Evolutionary conservation across 2,113 vertebrate species (phyloP), one percentile per base, ranked within the genome.

Genomic region (Colius striatus): DNA sequence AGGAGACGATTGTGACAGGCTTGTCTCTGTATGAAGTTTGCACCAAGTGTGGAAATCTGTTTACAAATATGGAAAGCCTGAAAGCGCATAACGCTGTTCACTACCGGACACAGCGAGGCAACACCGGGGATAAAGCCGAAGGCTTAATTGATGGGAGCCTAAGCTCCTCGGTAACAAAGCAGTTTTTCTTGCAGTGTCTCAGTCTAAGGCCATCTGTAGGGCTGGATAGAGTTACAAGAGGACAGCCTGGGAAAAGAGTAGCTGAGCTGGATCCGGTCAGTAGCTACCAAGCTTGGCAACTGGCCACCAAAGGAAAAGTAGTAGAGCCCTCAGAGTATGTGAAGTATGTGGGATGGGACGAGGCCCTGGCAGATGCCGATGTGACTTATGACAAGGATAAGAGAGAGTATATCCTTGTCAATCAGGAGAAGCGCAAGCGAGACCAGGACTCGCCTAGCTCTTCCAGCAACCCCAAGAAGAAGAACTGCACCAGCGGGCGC

Each of bases 251-350:
- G 79, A 98, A 95, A 87, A 98, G 99, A 94, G 98, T 99, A 89
- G 98, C 98, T 0, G 99, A 99, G 97, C 95, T 99, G 84, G 99
- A 99, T 97, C 99, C 99, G 2, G 97, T 99, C 91, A 99, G 98
- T 96, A 99, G 99, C 96, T 99, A 99, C 96, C 99, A 99, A 95
- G 99, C 99, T 90, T 99, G 99, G 99, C 99, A 99, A 89, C 97
- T 99, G 91, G 98, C 99, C 90, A 99, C 98, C 54, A 98, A 98
- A 95, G 99, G 99, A 88, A 98, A 97, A 96, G 98, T 99, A 72
- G 98, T 98, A 14, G 99, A 99, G 94, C 98, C 98, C 3, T 96
- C 98, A 0, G 99, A 99, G 76, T 98, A 96, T 38, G 97, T 98
- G 92, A 99, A 98, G 87, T 97, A 98, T 47, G 97, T 98, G 85